Evolutionary conservation across 2,888 invertebrate genomes (phyloP).

Genomic region (Chrysina gloriosa): DNA sequence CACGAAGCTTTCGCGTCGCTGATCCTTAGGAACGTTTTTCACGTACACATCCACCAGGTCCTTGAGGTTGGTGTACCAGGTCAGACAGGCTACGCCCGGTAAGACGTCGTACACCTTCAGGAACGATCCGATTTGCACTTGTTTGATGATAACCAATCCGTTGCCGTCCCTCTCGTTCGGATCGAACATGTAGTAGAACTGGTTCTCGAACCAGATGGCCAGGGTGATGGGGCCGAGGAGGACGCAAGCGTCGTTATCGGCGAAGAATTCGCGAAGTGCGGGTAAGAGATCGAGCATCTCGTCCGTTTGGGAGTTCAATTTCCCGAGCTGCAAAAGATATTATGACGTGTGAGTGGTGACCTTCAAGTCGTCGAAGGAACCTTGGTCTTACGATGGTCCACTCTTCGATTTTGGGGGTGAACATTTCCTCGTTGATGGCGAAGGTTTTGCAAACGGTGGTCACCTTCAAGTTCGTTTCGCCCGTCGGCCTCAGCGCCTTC

Average conservation of each 20-base stretch:
- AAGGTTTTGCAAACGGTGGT: constrained; percentile 50
- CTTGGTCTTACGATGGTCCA: constrained; percentile 52
- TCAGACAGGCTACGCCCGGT: constrained; percentile 61
- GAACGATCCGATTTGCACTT: constrained; percentile 50
- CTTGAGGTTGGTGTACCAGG: constrained; percentile 59
- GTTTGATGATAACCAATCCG: constrained; percentile 53
- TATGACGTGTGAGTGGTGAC: no score
- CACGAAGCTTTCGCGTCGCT: constrained; percentile 56
- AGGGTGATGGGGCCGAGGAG: constrained; percentile 62
- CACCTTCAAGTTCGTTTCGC: constrained; percentile 46
- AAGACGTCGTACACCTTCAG: constrained; percentile 50
- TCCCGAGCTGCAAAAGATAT: constrained; percentile 51
- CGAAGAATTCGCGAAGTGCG: constrained; percentile 61
- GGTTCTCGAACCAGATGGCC: constrained; percentile 64
- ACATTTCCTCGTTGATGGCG: constrained; percentile 53
- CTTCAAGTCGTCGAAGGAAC: no score
- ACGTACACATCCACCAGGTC: constrained; percentile 62
- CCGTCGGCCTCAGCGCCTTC: constrained; percentile 47
- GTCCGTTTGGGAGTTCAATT: constrained; percentile 56
- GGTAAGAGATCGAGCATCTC: constrained; percentile 59
- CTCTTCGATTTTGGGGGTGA: constrained; percentile 57
- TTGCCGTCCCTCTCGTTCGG: constrained; percentile 62
- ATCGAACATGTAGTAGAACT: constrained; percentile 64
- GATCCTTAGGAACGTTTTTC: constrained; percentile 57
- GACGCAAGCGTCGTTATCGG: constrained; percentile 59